These are phyloP conservation scores for Desmophyllum pertusum DNA, from an alignment of 92 coral and sea anemone genomes.

Conservation along the genomic window DNA sequence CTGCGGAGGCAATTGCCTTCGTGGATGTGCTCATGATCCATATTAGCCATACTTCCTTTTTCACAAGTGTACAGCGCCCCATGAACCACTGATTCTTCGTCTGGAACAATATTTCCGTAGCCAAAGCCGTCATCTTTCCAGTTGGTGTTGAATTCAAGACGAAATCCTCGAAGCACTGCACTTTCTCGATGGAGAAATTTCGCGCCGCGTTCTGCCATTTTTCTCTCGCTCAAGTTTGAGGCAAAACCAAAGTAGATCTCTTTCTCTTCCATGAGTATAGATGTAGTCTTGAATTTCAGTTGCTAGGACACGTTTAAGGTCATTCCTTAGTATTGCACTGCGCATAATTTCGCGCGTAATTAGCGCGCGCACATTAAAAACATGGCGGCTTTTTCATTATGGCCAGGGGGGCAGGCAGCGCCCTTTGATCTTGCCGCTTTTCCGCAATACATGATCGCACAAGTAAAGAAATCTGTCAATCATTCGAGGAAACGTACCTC, in stretches of 20 bases:
- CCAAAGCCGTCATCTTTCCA: conserved; percentile 69
- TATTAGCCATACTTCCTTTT: conserved; percentile 39
- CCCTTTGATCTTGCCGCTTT: no score
- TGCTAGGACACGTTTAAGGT: no score
- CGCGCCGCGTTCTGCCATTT: conserved; percentile 69
- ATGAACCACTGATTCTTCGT: conserved; percentile 45
- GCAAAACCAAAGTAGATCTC: conserved; percentile 64
- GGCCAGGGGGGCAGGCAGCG: no score
- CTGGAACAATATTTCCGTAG: conserved; percentile 56
- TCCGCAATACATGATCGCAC: no score
- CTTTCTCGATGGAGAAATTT: conserved; percentile 56
- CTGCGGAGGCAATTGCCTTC: conserved; percentile 46
- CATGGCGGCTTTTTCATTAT: no score
- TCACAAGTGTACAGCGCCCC: conserved; percentile 66
- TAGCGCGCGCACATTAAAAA: no score
- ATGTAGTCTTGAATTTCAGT: neutral
- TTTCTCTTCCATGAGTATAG: conserved; percentile 3
- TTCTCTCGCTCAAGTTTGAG: conserved; percentile 62
- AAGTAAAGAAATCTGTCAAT: no score
- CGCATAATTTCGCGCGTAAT: no score
- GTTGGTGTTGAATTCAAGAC: conserved; percentile 45
- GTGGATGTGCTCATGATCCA: conserved; percentile 53
- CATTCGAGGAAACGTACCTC: no score
- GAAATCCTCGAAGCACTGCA: conserved; percentile 56
- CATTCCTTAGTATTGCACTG: no score